Conservation (phyloP, 2,113 vertebrate genomes). For the Halichoerus grypus region DNA sequence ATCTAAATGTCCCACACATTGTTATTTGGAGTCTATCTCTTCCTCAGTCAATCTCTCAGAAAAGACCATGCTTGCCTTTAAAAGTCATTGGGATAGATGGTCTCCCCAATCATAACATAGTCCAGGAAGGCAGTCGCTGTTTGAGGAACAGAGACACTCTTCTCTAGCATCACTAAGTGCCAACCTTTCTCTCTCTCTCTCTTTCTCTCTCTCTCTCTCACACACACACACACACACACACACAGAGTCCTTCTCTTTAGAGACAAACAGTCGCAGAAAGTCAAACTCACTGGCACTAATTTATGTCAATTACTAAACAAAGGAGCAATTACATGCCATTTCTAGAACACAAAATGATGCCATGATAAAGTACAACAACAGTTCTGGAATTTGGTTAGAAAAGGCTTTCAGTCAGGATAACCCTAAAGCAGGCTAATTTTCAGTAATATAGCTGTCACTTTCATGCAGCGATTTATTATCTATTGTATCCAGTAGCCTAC, state of each 20-base stretch:
- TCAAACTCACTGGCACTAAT: neutral
- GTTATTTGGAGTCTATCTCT: neutral
- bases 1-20: conserved; percentile 25
- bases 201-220: no score
- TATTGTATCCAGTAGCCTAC: no score
- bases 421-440: neutral
- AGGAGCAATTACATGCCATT: neutral
- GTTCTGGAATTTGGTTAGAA: neutral
- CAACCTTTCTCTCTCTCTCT: neutral
- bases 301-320: neutral
- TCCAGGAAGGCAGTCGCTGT: neutral
- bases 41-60: neutral
- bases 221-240: neutral
- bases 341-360: neutral
- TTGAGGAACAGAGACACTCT: neutral
- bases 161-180: neutral
- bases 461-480: no score
- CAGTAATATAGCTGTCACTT: neutral
- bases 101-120: neutral
- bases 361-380: neutral
- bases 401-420: neutral
- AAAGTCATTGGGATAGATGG: neutral
- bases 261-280: neutral
- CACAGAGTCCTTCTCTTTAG: neutral
- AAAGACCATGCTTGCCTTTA: conserved; percentile 27